Evolutionary conservation across 1,140 invertebrate genomes (phyloP), one percentile per base, ranked within the genome.

Genomic region (Tetranychus urticae): DNA sequence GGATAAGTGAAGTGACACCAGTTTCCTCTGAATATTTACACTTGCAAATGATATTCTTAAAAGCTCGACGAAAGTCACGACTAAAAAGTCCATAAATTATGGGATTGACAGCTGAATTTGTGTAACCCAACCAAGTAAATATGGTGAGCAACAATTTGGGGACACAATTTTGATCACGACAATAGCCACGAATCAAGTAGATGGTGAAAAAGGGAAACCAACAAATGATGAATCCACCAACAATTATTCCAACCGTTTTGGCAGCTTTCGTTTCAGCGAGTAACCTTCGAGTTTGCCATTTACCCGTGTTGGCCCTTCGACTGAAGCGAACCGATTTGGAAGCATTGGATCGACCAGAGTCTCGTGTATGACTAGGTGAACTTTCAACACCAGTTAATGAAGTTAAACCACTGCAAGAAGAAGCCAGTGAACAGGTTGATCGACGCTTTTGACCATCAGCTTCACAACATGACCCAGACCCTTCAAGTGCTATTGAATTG

Each of bases 121-220:
- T 88, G 71, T 97, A 97, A 2, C 92, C 92, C 35, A 97, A 77
- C 90, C 91, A 97, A 73, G 94, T 96, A 7, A 94, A 79, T 1
- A 94, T 80, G 48, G 85, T 90, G 73, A 94, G 90, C 45, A 88
- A 74, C 52, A 85, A 77, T 1, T 81, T 79, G 59, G 83, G 79
- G 42, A 88, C 85, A 71, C 84, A 88, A 59, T 81, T 78, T 2
- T 78, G 77, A 33, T 46, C 36, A 13, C 65, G 62, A 65, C 83
- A 88, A 69, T 92, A 88, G 0, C 84, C 85, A 58, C 84, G 77
- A 34, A 87, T 77, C 36, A 92, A 76, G 71, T 94, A 94, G 76
- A 91, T 82, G 7, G 84, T 88, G 76, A 96, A 96, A 75, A 96
- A 96, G 0, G 89, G 89, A 34, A 69, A 74, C 88, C 89, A 96